Conservation (phyloP, 2,888 invertebrate species). For the Deroplatys truncata region DNA sequence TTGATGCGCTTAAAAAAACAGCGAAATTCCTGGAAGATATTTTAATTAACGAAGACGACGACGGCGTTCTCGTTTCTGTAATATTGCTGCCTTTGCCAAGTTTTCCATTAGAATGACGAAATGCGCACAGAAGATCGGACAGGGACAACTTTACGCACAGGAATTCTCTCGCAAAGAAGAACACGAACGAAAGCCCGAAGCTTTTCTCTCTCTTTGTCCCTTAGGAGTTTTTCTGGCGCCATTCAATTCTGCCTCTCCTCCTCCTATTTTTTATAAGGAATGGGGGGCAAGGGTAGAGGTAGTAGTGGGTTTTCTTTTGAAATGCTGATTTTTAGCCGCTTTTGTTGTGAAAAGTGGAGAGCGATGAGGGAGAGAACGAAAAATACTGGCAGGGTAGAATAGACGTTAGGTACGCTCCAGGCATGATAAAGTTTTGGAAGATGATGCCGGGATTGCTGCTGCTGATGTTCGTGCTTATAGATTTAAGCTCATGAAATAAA, state of each 20-base stretch:
- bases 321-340: slow-evolving; percentile 10
- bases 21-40: neutral
- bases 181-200: neutral
- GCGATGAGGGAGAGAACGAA: neutral
- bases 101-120: neutral
- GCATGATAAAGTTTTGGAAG: neutral
- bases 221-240: neutral
- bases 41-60: neutral
- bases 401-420: neutral
- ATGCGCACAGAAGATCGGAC: neutral
- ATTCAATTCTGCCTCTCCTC: neutral
- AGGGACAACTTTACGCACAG: neutral
- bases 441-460: neutral
- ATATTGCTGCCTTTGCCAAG: neutral
- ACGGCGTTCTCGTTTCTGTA: neutral
- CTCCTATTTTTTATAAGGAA: neutral
- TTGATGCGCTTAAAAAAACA: neutral
- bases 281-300: neutral
- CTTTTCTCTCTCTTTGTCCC: neutral
- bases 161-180: neutral
- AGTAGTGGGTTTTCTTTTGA: slow-evolving; percentile 3
- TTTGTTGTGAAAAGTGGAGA: slow-evolving; percentile 5
- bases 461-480: neutral
- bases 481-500: neutral
- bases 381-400: neutral